Evolutionary conservation across 1,140 invertebrate genomes (phyloP).

Genomic region (Globodera rostochiensis): DNA sequence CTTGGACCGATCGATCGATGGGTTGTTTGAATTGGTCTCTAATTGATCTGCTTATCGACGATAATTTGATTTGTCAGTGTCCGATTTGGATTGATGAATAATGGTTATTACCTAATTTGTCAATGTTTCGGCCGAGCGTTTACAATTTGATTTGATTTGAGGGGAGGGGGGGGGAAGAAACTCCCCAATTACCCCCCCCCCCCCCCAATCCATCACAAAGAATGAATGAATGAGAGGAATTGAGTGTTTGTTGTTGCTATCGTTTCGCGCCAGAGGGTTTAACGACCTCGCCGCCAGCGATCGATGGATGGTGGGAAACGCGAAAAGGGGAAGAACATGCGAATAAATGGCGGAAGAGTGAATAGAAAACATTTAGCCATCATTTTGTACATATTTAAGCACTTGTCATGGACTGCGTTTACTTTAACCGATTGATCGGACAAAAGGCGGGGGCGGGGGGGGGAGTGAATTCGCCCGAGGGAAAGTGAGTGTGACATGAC

Average conservation of each 20-base stretch:
- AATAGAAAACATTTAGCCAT: neutral
- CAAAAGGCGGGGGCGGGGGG: neutral
- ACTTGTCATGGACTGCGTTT: neutral
- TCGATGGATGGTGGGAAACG: neutral
- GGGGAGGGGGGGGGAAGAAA: neutral
- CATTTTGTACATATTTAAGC: neutral
- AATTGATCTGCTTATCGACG: neutral
- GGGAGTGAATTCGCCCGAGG: neutral
- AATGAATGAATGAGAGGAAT: neutral
- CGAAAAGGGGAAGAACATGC: neutral
- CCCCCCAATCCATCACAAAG: neutral
- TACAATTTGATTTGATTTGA: neutral
- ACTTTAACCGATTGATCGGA: slow-evolving; percentile 6
- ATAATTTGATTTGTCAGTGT: neutral
- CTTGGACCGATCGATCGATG: neutral
- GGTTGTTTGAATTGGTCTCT: neutral
- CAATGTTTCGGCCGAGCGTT: neutral
- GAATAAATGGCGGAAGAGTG: neutral
- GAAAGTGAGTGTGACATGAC: slow-evolving; percentile 10
- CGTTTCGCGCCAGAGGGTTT: neutral
- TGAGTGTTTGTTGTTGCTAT: neutral
- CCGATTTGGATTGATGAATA: neutral
- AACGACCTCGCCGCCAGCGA: neutral
- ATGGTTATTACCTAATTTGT: neutral
- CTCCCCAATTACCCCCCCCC: neutral